Base-by-base conservation (phyloP, 1,140 invertebrate genomes). In the Drosophila tristis region DNA sequence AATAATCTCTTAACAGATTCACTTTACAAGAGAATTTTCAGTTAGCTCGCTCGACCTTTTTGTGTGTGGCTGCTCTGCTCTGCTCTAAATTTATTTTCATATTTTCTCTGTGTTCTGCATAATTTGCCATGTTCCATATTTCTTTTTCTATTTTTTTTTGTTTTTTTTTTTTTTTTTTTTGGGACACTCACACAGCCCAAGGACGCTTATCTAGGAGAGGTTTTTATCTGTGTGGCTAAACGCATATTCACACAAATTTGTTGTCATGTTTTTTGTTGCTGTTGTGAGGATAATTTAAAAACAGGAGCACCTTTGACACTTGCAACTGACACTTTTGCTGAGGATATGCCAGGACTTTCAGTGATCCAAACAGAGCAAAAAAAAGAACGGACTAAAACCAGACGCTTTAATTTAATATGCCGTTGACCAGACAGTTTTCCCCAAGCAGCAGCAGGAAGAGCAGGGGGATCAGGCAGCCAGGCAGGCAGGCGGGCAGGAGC, bases 321-420 rank as follows among this genome's bases (percentile, higher is more conserved):
- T 87, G 82, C 82, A 84, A 87, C 75, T 87, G 82, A 87, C 82
- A 87, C 82, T 87, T 78, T 75, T 70, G 68, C 60, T 35, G 56
- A 67, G 43, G 35, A 65, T 53, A 45, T 49, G 44, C 13, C 25
- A 7, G 48, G 35, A 39, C 9, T 39, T 39, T 39, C 42, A 43
- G 25, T 26, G 26, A 39, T 39, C 11, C 35, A 29, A 6, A 29
- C 54, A 42, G 20, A 31, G 16, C 16, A 16, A 16, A 16, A 11
- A 63, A 68, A 47, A 43, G 51, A 45, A 47, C 0, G 62, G 49
- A 57, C 48, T 44, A 65, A 67, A 57, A 61, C 65, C 23, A 75
- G 79, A 87, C 84, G 66, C 82, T 89, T 89, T 87, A 87, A 89
- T 87, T 87, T 87, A 87, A 87, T 87, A 87, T 87, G 82, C 84